Evolutionary conservation across 2,113 vertebrate genomes (phyloP), one percentile per base, ranked within the genome.

Genomic region (Forbesichthys agassizii): DNA sequence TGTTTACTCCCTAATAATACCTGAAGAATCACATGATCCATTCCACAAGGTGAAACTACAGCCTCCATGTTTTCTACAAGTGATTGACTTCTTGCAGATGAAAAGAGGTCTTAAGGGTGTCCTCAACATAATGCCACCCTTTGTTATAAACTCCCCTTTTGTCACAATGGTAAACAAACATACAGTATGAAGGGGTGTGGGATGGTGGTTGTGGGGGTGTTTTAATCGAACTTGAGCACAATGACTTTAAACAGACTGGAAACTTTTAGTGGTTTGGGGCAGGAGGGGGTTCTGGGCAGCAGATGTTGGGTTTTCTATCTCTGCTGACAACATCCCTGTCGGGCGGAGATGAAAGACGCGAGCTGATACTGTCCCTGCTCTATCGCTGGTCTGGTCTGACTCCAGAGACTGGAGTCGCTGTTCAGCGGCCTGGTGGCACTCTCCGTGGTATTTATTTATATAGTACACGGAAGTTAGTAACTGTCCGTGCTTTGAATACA

Each of bases 261-360:
- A 82, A 84, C 74, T 87, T 86, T 78, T 56, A 75, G 75, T 14
- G 9, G 49, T 33, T 60, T 65, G 68, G 66, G 64, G 1, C 36
- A 74, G 63, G 71, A 11, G 55, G 18, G 56, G 64, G 64, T 36
- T 66, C 9, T 58, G 61, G 33, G 42, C 33, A 33, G 88, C 90
- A 92, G 88, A 88, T 91, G 89, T 88, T 84, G 59, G 14, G 56
- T 69, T 81, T 71, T 82, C 86, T 80, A 87, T 85, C 82, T 5
- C 70, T 73, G 75, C 48, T 83, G 76, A 77, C 81, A 84, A 82
- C 86, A 81, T 86, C 76, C 75, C 84, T 59, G 69, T 36, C 80
- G 78, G 85, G 48, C 65, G 6, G 60, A 81, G 79, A 88, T 89
- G 86, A 90, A 89, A 89, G 80, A 36, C 64, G 53, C 16, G 33